Percentiles rank a stretch among this genome's conserved stretches.
These are phyloP conservation scores for Jaculus jaculus DNA, from an alignment of 2,113 vertebrate species.

Conservation along the genomic window DNA sequence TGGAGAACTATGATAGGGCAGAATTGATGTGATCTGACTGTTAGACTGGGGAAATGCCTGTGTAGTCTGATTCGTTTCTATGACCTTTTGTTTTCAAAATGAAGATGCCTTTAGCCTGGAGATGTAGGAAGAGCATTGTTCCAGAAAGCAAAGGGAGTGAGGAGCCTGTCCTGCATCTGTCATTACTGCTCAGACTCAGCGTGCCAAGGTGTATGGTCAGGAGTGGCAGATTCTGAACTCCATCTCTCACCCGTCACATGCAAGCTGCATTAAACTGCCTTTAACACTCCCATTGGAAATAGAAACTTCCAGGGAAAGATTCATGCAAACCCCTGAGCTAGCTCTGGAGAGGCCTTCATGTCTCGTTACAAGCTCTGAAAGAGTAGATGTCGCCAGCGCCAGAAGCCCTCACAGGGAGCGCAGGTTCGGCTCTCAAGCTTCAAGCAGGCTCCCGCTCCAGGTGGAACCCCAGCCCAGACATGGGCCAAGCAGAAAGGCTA, in stretches of 20 bases:
- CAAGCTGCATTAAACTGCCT: not conserved
- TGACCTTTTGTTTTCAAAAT: not conserved
- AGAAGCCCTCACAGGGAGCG: not conserved
- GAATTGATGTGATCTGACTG: not conserved
- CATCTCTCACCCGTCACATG: constrained; percentile 60
- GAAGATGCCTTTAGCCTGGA: not conserved
- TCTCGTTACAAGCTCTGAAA: not conserved
- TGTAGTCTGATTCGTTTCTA: not conserved
- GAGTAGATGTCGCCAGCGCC: not conserved
- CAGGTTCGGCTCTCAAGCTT: not conserved
- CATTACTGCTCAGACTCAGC: not conserved
- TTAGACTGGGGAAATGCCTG: not conserved
- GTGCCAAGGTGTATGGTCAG: not conserved
- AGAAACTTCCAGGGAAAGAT: not conserved
- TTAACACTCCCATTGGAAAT: not conserved
- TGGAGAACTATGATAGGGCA: not conserved
- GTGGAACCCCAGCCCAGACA: not conserved
- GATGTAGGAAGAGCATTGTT: not conserved
- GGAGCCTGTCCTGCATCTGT: not conserved
- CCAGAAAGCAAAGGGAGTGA: not conserved
- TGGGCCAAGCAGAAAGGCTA: not conserved
- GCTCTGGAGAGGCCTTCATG: not conserved
- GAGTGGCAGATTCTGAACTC: no score
- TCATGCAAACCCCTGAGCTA: not conserved
- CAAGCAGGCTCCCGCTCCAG: not conserved